Base-by-base conservation (phyloP, 2,797 vertebrate genomes). In the Danio kyathit region DNA sequence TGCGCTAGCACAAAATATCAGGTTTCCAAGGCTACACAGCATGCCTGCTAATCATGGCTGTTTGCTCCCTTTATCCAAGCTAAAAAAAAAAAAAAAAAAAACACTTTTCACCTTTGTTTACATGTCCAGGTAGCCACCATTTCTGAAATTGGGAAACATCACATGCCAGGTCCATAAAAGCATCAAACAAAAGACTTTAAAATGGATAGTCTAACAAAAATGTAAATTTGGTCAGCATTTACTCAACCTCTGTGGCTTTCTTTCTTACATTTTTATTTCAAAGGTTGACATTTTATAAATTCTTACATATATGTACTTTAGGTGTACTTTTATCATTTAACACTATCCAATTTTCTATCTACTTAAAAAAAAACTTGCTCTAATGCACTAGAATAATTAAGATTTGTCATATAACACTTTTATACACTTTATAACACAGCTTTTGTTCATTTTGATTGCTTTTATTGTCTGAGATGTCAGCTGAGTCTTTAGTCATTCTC, bases 1-100 rank as follows among this genome's bases (percentile, higher is more conserved):
- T 38, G 65, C 44, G 17, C 80, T 54, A 43, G 81, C 73, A 67
- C 86, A 83, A 85, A 90, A 86, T 82, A 88, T 91, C 89, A 84
- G 79, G 79, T 92, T 89, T 89, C 91, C 90, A 91, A 76, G 88
- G 90, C 76, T 87, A 85, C 91, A 88, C 88, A 87, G 87, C 80
- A 83, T 82, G 87, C 65, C 76, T 80, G 86, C 84, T 87, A 89
- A 87, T 88, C 84, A 88, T 12, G 86, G 86, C 77, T 60, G 69
- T 67, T 82, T 51, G 14, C 49, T 46, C 1, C 14, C 17, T 60
- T 54, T 75, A 69, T 52, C 43, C 67, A 41, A 56, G 72, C 44
- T 64, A 1, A 70, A 54, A 71, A 60, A 67, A 81, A n/a, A 70
- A 60, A 67, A 60, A 67, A 81, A n/a, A 29, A 29, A 29, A 29